A percentile compares a stretch with the other conserved stretches of the same genome.
phyloP scores from a whole-genome alignment of 2,888 invertebrate genomes.

The Synergus itoensis region DNA sequence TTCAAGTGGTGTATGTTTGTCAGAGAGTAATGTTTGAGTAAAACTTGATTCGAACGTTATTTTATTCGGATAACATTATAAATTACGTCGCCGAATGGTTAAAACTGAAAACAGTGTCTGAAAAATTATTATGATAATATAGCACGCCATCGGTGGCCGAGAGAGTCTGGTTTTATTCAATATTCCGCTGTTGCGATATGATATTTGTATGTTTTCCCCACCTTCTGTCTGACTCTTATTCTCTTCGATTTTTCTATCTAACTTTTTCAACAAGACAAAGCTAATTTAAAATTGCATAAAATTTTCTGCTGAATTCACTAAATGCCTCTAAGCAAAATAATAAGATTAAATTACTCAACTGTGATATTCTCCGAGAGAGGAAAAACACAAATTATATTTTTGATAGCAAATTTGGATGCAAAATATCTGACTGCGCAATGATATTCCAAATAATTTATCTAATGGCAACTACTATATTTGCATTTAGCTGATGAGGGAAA shows the following conservation, averaged over 20 bases:
- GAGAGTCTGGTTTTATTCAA: not conserved
- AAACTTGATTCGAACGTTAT: conserved; percentile 55
- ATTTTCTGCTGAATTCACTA: not conserved
- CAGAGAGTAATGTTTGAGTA: conserved; percentile 12
- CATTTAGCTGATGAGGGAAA: conserved; percentile 12
- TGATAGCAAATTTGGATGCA: not conserved
- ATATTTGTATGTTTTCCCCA: not conserved
- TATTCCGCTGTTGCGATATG: not conserved
- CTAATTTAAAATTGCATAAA: not conserved
- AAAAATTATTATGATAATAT: conserved; percentile 62
- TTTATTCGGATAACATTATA: conserved; percentile 57
- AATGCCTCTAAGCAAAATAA: not conserved
- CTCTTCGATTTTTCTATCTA: not conserved
- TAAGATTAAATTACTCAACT: not conserved
- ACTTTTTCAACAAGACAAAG: not conserved
- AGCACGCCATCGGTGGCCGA: conserved; percentile 42
- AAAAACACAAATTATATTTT: not conserved
- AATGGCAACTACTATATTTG: conserved; percentile 32
- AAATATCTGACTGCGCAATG: not conserved
- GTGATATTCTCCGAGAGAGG: not conserved
- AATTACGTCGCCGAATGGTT: conserved; percentile 57
- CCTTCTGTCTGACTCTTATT: not conserved
- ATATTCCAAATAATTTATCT: conserved; percentile 23
- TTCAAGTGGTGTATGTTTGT: not conserved
- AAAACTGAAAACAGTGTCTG: conserved; percentile 55